Percentiles rank a stretch among this genome's conserved stretches.
These are phyloP conservation scores for Phengaris arion DNA, from an alignment of 2,888 invertebrate species.

Conservation along the genomic window DNA sequence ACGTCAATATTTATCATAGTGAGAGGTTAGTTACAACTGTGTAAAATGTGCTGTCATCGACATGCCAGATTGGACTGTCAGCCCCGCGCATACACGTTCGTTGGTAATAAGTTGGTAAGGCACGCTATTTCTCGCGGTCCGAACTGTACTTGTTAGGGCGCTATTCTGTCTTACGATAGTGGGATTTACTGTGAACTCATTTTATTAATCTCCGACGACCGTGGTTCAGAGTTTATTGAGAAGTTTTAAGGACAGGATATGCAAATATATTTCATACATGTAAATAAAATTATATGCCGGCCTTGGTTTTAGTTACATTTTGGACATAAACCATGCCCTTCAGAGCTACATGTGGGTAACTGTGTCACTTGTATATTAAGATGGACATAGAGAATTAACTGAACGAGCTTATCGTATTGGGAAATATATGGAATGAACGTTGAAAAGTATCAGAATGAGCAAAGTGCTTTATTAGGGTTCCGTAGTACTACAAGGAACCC, in stretches of 20 bases:
- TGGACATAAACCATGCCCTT: conserved; percentile 9
- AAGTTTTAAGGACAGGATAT: conserved; percentile 8
- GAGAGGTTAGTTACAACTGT: too few species aligned
- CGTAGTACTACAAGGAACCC: too few species aligned
- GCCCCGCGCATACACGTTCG: too few species aligned
- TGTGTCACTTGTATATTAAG: conserved; percentile 11
- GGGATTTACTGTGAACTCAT: neutral
- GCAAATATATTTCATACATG: conserved; percentile 14
- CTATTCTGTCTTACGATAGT: neutral
- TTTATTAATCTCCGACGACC: neutral
- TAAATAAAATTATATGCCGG: neutral
- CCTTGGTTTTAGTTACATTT: conserved; percentile 15
- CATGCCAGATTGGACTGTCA: too few species aligned
- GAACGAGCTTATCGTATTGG: neutral
- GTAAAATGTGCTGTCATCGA: too few species aligned
- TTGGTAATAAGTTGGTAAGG: too few species aligned
- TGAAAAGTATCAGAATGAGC: neutral
- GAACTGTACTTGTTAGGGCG: too few species aligned
- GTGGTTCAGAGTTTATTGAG: neutral
- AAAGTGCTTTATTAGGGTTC: neutral
- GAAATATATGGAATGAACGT: neutral
- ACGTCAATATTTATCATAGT: too few species aligned
- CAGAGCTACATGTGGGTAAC: conserved; percentile 5
- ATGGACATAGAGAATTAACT: neutral
- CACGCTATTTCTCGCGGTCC: too few species aligned